Base-by-base conservation (phyloP, 1,140 invertebrate species). In the Aricia agestis region DNA sequence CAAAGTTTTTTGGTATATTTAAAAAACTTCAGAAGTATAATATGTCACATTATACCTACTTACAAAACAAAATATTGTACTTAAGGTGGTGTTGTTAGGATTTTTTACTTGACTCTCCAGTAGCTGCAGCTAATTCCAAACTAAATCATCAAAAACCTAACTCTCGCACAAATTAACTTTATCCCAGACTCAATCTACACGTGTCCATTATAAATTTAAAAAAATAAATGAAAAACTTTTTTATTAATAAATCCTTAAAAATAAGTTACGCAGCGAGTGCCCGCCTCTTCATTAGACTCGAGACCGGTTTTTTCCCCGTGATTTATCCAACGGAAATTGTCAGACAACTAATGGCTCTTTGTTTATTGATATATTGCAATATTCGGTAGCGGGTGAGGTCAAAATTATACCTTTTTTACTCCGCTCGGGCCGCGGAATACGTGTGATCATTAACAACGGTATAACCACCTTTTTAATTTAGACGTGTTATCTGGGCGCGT, bases 281-380 rank as follows among this genome's bases (percentile, higher is more conserved):
- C 68, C 70, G 67, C 36, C 75, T 78, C 81, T 86, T 87, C 83
- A 84, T 86, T 86, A 86, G 73, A 77, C 32, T 32, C 18, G 71
- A 72, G 74, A 80, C 74, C 80, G 78, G 82, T 85, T 89, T 89
- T 85, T 87, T 84, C 6, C 66, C 32, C 80, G 87, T 91, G 89
- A 91, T 91, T 91, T 91, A 91, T 91, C 87, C 87, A 87, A 82
- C 87, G 89, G 86, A 91, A 89, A 89, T 86, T 87, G 87, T 86
- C 82, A 82, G 86, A 84, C 86, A 87, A 84, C 84, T 89, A 88
- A 91, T 90, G 89, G 82, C 74, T 89, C 87, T 91, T 90, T 89
- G 89, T 89, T 88, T 88, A 90, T 89, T 90, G 89, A 91, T 89
- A 83, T 78, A 80, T 83, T 72, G 82, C 86, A 88, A 88, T 90